Evolutionary conservation across 64 coral and sea anemone genomes (phyloP).

Genomic region (Hydrozoanthus tunicans): DNA sequence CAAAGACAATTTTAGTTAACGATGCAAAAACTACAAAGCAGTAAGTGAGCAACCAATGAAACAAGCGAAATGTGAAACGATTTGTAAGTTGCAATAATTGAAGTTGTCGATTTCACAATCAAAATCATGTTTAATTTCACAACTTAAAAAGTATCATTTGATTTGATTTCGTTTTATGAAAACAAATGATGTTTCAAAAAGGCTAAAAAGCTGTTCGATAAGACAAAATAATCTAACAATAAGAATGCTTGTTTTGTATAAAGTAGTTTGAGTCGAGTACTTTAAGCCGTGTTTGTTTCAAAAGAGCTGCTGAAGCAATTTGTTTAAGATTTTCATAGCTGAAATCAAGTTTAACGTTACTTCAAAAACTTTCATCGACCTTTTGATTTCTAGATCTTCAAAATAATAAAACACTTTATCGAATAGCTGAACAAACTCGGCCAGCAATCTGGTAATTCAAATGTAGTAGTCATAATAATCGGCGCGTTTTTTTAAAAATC

Average conservation of each 20-base stretch:
- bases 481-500: not conserved
- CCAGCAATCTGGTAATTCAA: slow-evolving; percentile 20
- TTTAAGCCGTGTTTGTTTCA: not conserved
- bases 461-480: slow-evolving; percentile 35
- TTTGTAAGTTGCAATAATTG: not conserved
- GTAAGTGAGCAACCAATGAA: slow-evolving; percentile 31
- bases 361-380: not conserved
- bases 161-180: not conserved
- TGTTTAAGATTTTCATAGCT: not conserved
- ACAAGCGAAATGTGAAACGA: not conserved
- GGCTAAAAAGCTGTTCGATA: not conserved
- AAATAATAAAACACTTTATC: slow-evolving; percentile 46
- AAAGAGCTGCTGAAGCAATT: not conserved
- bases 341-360: not conserved
- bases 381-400: slow-evolving; percentile 41
- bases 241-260: slow-evolving; percentile 18
- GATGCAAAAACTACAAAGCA: not conserved
- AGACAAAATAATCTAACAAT: not conserved
- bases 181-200: not conserved
- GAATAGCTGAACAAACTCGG: slow-evolving; percentile 41
- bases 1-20: slow-evolving; percentile 18
- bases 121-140: not conserved
- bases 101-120: slow-evolving; percentile 21
- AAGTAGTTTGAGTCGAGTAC: not conserved
- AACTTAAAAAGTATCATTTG: not conserved